phyloP scores from a whole-genome alignment of 2,888 invertebrate genomes.

The Ditylenchus weischeri region DNA sequence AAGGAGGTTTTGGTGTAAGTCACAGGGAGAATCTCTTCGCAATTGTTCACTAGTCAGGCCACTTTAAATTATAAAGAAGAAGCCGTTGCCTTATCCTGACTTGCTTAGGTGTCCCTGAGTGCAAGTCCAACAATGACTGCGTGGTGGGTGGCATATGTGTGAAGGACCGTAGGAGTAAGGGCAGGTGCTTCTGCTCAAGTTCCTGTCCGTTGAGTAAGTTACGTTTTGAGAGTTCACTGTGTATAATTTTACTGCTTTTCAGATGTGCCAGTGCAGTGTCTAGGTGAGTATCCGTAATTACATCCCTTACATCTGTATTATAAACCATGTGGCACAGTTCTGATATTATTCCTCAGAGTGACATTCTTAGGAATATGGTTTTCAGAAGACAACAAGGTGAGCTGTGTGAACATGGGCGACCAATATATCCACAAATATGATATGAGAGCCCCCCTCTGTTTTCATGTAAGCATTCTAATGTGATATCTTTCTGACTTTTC shows the following conservation, averaged over 20 bases:
- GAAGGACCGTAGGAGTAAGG: slow-evolving; percentile 42
- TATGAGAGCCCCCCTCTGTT: slow-evolving; percentile 42
- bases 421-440: slow-evolving; percentile 42
- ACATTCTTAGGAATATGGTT: too few species aligned
- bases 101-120: slow-evolving; percentile 38
- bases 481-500: background rate
- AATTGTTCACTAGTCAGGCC: too few species aligned
- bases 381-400: slow-evolving; percentile 18
- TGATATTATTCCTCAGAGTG: too few species aligned
- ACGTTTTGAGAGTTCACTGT: too few species aligned
- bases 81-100: background rate
- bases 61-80: too few species aligned
- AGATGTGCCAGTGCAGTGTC: slow-evolving; percentile 41
- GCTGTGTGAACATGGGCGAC: slow-evolving; percentile 46
- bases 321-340: too few species aligned
- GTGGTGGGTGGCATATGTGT: slow-evolving; percentile 54
- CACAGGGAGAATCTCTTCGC: too few species aligned
- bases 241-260: too few species aligned
- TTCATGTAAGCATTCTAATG: slow-evolving; percentile 28
- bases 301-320: too few species aligned
- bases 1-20: too few species aligned
- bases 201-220: slow-evolving; percentile 50
- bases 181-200: slow-evolving; percentile 51
- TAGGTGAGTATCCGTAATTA: slow-evolving; percentile 17
- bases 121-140: slow-evolving; percentile 44